phyloP scores from a whole-genome alignment of 2,888 invertebrate species.

The Drosophila nr. fundita region DNA sequence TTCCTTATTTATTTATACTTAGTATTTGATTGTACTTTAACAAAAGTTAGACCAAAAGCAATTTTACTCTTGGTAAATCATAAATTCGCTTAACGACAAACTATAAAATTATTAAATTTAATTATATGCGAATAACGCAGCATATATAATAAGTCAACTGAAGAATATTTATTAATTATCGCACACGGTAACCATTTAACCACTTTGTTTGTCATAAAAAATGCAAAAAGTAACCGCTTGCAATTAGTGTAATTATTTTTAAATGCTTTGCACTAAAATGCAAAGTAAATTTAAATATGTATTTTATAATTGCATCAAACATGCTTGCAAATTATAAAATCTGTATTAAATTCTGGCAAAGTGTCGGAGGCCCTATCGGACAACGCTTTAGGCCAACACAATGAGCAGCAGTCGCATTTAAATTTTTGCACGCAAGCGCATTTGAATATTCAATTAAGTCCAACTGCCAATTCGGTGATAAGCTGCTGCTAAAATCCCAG shows the following conservation, averaged over 20 bases:
- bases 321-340: conserved; percentile 4
- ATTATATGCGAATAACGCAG: conserved; percentile 28
- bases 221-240: conserved; percentile 35
- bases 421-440: conserved; percentile 34
- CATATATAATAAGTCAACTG: background rate
- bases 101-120: conserved; percentile 2
- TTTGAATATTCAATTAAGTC: conserved; percentile 78
- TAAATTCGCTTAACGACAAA: conserved; percentile 1
- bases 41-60: background rate
- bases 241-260: conserved; percentile 48
- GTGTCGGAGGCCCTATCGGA: background rate
- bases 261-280: conserved; percentile 19
- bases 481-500: conserved; percentile 30
- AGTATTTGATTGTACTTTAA: background rate
- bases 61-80: background rate
- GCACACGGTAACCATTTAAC: conserved; percentile 6
- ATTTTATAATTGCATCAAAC: conserved; percentile 12
- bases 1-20: background rate
- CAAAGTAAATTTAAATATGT: conserved; percentile 4
- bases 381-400: conserved; percentile 7
- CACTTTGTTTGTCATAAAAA: conserved; percentile 12
- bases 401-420: conserved; percentile 13
- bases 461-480: conserved; percentile 71
- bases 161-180: conserved; percentile 21
- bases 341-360: conserved; percentile 7